Evolutionary conservation across 1,140 invertebrate species (phyloP), one percentile per base, ranked within the genome.

Genomic region (Dryas iulia): DNA sequence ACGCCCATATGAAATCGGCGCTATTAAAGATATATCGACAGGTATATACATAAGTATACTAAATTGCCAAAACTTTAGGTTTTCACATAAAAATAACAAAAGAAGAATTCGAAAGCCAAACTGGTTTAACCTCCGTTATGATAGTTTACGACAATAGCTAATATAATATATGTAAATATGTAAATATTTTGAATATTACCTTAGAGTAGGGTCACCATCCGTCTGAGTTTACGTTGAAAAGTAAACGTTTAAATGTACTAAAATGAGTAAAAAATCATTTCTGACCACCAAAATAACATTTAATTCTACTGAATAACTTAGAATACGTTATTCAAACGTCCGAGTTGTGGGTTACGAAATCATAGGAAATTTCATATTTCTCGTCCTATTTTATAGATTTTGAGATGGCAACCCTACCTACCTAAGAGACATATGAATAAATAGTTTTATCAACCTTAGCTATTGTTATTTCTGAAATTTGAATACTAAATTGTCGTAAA

Each of bases 31-130:
- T 35, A 31, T 54, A 33, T 25, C 18, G 56, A 7, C 26, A 26
- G 52, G 24, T 52, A 61, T 8, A 18, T n/a, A 39, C 8, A 14
- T 1, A 14, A 47, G 39, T 21, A 47, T 47, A 10, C 3, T 47
- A 18, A 47, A 47, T 21, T 47, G n/a, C 6, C 14, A 47, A 47
- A 47, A 47, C 6, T 47, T 35, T 35, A 12, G 11, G 24, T 24
- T 54, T 54, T n/a, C 53, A 25, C 53, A 24, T 54, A 24, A 54
- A 54, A 52, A 59, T 59, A 53, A 66, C 64, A 66, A 66, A 59
- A 66, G 64, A 30, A 26, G 59, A 61, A 66, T 59, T 66, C 11
- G 63, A 66, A 66, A 66, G 59, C 12, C 21, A 24, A 54, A 54
- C 53, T 61, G 33, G 59, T 39, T 61, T 61, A 47, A 47, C 3